Base-by-base conservation (phyloP, 37 sponge, comb jelly and placozoan genomes). In the Agelas oroides region DNA sequence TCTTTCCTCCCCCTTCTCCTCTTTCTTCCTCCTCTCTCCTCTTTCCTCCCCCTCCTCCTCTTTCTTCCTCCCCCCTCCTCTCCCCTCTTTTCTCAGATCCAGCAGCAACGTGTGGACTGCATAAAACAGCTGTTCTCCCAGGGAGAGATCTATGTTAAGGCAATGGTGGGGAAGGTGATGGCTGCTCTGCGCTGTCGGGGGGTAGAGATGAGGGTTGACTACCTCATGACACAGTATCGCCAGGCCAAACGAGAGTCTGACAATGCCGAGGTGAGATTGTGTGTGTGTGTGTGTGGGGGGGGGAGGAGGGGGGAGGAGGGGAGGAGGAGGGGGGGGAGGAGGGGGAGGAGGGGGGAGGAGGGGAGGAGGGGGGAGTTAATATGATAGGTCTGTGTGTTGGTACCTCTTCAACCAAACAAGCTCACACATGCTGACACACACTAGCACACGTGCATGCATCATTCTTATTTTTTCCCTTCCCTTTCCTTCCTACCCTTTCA, bases 31-130 rank as follows among this genome's bases (percentile, higher is more conserved):
- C 46, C 46, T 46, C 46, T 8, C 46, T 46, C 46, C 46, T 46
- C 46, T 46, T 46, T 46, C 8, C 3, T 46, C n/a, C n/a, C n/a
- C n/a, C n/a, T n/a, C n/a, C 46, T 46, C 46, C 46, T 46, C 46
- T 46, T 8, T 8, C 46, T 8, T 46, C 46, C 46, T 46, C 8
- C 46, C 46, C 8, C 46, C 46, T 8, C 46, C 46, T 8, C 8
- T 8, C 46, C 46, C 46, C 46, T 46, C 46, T 8, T 12, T 8
- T 8, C 8, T 31, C 23, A 83, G 83, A 73, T 83, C 64, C 87
- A 87, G 79, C 41, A 53, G 53, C 64, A 86, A 21, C n/a, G 87
- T 54, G 73, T 91, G 37, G 32, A 46, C 27, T 83, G 83, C 41
- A 12, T 83, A 3, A 8, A 8, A 46, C 46, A 46, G 46, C 8